Evolutionary conservation across 1,140 invertebrate species (phyloP).

Genomic region (Leptonema lineaticorne): DNA sequence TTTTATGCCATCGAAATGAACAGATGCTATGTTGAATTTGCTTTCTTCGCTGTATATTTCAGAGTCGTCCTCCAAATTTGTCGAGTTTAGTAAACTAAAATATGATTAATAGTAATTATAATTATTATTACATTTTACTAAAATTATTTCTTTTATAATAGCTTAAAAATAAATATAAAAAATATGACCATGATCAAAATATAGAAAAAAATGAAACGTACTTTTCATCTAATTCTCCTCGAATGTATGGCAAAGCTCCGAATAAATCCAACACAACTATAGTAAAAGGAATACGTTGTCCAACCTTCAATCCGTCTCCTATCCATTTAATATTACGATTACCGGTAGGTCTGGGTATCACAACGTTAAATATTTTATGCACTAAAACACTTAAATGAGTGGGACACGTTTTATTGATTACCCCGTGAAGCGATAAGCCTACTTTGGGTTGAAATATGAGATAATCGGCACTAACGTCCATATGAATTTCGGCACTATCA

Average conservation of each 20-base stretch:
- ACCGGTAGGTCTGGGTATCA: slow-evolving; percentile 59
- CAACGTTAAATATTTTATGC: slow-evolving; percentile 66
- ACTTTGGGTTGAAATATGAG: slow-evolving; percentile 60
- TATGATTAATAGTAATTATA: neutral
- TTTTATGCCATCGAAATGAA: slow-evolving; percentile 37
- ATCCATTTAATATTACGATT: slow-evolving; percentile 57
- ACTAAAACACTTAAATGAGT: slow-evolving; percentile 65
- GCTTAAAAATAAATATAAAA: neutral
- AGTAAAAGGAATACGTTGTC: slow-evolving; percentile 60
- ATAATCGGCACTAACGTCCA: slow-evolving; percentile 65
- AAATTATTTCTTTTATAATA: neutral
- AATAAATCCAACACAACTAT: slow-evolving; percentile 58
- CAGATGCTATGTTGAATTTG: slow-evolving; percentile 12
- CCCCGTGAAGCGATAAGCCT: slow-evolving; percentile 55
- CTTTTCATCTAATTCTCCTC: slow-evolving; percentile 57
- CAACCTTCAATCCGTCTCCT: slow-evolving; percentile 56
- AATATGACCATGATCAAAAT: too few species aligned
- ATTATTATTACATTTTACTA: neutral
- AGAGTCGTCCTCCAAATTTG: slow-evolving; percentile 18
- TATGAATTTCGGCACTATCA: slow-evolving; percentile 61
- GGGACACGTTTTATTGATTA: slow-evolving; percentile 62
- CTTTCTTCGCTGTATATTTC: neutral
- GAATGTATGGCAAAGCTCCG: slow-evolving; percentile 60
- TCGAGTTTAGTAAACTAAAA: slow-evolving; percentile 20
- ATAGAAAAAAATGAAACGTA: slow-evolving; percentile 42